Evolutionary conservation across 2,888 invertebrate species (phyloP).

Genomic region (Drosophila birchii): DNA sequence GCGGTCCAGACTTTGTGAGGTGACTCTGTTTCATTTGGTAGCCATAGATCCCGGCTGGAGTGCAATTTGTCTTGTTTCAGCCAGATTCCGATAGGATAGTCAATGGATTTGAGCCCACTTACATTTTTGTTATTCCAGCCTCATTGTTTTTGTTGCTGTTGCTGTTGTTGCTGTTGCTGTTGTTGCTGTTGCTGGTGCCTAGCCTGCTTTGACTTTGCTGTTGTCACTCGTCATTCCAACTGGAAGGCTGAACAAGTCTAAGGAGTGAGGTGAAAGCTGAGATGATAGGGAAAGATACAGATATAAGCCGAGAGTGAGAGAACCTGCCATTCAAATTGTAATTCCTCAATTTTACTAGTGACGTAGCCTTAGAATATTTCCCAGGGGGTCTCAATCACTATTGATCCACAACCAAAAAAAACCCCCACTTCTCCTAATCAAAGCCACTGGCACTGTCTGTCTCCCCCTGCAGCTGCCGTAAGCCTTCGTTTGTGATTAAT

Average conservation of each 20-base stretch:
- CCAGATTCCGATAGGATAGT: conserved; percentile 63
- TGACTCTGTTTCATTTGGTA: conserved; percentile 70
- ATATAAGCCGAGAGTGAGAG: conserved; percentile 29
- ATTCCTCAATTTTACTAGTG: conserved; percentile 76
- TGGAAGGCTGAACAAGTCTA: background rate
- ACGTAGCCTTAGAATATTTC: background rate
- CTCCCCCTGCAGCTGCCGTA: conserved; percentile 47
- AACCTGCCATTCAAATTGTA: conserved; percentile 70
- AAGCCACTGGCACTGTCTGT: background rate
- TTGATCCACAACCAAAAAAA: background rate
- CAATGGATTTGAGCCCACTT: conserved; percentile 72
- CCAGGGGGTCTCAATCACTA: background rate
- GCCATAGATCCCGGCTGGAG: conserved; percentile 75
- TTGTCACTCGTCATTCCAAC: conserved; percentile 61
- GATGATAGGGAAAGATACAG: conserved; percentile 34
- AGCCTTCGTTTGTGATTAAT: conserved; percentile 67
- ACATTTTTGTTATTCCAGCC: conserved; percentile 58
- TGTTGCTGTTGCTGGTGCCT: conserved; percentile 27
- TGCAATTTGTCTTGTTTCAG: conserved; percentile 82
- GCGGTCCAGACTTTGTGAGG: conserved; percentile 24
- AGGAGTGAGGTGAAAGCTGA: background rate
- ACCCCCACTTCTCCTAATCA: too few species aligned
- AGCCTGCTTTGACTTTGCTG: conserved; percentile 63
- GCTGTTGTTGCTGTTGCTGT: conserved; percentile 22
- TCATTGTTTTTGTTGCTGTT: conserved; percentile 19